Percentiles rank a stretch among this genome's conserved stretches.
phyloP scores from a whole-genome alignment of 2,113 vertebrate species.

The Onychostruthus taczanowskii region DNA sequence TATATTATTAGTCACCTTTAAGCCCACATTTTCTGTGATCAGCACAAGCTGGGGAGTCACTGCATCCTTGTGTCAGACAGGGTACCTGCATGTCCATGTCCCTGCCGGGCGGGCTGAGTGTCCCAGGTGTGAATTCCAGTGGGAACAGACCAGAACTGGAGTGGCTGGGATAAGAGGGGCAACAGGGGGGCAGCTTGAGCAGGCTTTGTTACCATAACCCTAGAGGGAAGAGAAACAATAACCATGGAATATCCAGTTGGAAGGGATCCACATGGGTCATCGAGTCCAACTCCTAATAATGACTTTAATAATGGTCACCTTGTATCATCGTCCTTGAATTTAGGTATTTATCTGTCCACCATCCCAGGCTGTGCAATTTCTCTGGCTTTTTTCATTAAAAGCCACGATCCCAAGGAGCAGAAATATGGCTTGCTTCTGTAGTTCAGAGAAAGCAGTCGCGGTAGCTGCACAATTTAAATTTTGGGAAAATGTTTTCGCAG shows the following conservation, averaged over 20 bases:
- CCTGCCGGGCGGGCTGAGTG: not conserved
- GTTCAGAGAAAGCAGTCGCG: not conserved
- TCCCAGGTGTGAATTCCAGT: not conserved
- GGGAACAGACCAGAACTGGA: not conserved
- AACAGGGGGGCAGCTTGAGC: not conserved
- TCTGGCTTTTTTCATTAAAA: not conserved
- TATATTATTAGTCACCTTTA: not conserved
- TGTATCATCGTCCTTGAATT: no score
- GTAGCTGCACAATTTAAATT: not conserved
- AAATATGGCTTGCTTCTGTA: not conserved
- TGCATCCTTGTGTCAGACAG: not conserved
- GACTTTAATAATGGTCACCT: not conserved
- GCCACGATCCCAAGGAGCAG: not conserved
- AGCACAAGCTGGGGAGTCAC: not conserved
- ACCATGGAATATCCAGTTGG: not conserved
- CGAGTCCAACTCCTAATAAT: not conserved
- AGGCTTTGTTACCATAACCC: not conserved
- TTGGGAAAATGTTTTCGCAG: no score
- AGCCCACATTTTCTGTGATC: not conserved
- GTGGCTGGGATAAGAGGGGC: not conserved
- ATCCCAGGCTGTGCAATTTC: not conserved
- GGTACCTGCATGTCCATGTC: rapidly evolving
- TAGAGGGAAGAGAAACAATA: not conserved
- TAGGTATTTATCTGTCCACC: not conserved
- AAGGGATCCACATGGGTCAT: not conserved